These are phyloP conservation scores for Xiphophorus birchmanni DNA, from an alignment of 2,797 vertebrate genomes.

Conservation along the genomic window DNA sequence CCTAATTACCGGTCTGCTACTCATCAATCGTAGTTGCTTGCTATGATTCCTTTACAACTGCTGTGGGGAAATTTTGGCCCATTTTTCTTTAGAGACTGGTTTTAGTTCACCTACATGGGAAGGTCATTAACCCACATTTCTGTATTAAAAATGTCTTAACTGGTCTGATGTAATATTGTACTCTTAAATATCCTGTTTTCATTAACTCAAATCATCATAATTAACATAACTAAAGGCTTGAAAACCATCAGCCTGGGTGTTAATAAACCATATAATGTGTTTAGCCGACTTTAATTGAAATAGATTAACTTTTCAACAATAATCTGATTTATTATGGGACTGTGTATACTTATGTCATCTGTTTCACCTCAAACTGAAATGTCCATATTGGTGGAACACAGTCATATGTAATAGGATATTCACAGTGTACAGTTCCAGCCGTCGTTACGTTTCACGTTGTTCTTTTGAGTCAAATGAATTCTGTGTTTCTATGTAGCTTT, in stretches of 20 bases:
- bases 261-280: background rate
- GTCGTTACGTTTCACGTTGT: background rate
- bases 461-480: background rate
- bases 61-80: background rate
- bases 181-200: background rate
- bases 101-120: background rate
- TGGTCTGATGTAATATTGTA: background rate
- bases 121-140: background rate
- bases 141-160: background rate
- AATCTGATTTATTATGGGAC: background rate
- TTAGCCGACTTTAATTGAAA: background rate
- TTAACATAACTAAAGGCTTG: background rate
- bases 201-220: background rate
- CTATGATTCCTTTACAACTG: background rate
- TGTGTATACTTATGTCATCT: background rate
- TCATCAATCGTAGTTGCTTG: background rate
- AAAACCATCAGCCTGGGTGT: background rate
- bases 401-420: background rate
- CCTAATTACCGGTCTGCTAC: background rate
- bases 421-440: background rate
- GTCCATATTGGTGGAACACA: background rate
- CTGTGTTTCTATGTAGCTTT: background rate
- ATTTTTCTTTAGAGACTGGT: background rate
- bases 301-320: background rate
- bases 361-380: background rate